Evolutionary conservation across 2,113 vertebrate species (phyloP).

Genomic region (Oreochromis spilurus): DNA sequence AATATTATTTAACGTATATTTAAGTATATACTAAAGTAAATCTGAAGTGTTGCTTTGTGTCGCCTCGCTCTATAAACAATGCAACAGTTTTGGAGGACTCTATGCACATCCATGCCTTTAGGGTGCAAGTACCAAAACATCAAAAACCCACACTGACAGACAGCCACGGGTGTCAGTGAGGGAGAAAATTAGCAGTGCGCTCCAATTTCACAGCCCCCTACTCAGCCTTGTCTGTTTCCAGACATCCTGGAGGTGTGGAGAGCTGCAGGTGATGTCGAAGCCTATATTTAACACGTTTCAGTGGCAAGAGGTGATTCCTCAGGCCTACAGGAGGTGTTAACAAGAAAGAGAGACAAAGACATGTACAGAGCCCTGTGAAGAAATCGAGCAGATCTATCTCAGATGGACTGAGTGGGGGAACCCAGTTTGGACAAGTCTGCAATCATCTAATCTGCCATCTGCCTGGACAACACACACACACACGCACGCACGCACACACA

Average conservation of each 20-base stretch:
- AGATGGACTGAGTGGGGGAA: neutral
- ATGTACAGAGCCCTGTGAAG: neutral
- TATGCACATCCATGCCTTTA: neutral
- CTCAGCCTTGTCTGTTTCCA: neutral
- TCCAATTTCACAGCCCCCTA: slow-evolving; percentile 42
- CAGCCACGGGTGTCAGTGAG: slow-evolving; percentile 16
- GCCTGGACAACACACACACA: slow-evolving; percentile 18
- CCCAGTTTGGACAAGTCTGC: slow-evolving; percentile 21
- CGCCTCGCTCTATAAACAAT: neutral
- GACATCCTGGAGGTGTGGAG: slow-evolving; percentile 1
- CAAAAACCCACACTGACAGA: slow-evolving; percentile 38
- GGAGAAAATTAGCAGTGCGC: slow-evolving; percentile 26
- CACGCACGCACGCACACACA: neutral
- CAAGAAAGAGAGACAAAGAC: neutral
- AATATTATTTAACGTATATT: neutral
- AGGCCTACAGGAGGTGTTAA: neutral
- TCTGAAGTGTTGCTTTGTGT: neutral
- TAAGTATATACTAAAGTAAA: neutral
- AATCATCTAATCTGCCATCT: slow-evolving; percentile 66
- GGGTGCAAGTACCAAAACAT: slow-evolving; percentile 31
- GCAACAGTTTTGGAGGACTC: neutral
- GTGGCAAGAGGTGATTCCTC: neutral
- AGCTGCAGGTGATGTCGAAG: neutral
- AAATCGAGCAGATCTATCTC: neutral
- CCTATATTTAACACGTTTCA: slow-evolving; percentile 1